Base-by-base conservation (phyloP, 2,797 vertebrate genomes). In the Mergus octosetaceus region DNA sequence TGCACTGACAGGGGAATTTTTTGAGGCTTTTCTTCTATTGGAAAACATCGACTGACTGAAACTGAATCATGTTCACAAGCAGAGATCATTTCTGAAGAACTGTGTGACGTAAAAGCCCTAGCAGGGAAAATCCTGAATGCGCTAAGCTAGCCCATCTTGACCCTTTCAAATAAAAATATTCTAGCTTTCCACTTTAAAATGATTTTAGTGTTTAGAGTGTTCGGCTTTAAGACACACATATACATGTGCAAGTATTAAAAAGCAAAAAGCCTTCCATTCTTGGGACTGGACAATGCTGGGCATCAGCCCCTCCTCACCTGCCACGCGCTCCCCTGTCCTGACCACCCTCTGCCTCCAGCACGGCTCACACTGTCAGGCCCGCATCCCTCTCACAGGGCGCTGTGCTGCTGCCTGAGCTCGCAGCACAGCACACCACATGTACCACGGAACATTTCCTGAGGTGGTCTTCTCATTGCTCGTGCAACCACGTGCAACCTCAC, bases 351-450 rank as follows among this genome's bases (percentile, higher is more conserved):
- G 18, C 8, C 21, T 25, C 30, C 3, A 27, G 15, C 4, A 6
- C 32, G 6, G 24, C 28, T 27, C 4, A 1, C 45, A 9, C 10
- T 6, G 5, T 22, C 1, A 8, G 4, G 4, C 7, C 62, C 36
- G 17, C 6, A 45, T 19, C 49, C 38, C 4, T 32, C 30, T 4
- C 27, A 25, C 32, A 36, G 21, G 6, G 41, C 2, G 3, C 13
- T 3, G 24, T 27, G 1, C 6, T 38, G 28, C 32, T 27, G 27
- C 4, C 21, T 7, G 0, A 16, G 27, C 51, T 2, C 7, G 16
- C 0, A 2, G 13, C 4, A 13, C 51, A 13, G 24, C 9, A 0
- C 3, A 0, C 10, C 2, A 0, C 25, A 1, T 2, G 8, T 25
- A 11, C 39, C 2, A 1, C 0, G 15, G 36, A 28, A 30, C 8